Evolutionary conservation across 2,888 invertebrate species (phyloP), one percentile per base, ranked within the genome.

Genomic region (Chrysolina oricalcia): DNA sequence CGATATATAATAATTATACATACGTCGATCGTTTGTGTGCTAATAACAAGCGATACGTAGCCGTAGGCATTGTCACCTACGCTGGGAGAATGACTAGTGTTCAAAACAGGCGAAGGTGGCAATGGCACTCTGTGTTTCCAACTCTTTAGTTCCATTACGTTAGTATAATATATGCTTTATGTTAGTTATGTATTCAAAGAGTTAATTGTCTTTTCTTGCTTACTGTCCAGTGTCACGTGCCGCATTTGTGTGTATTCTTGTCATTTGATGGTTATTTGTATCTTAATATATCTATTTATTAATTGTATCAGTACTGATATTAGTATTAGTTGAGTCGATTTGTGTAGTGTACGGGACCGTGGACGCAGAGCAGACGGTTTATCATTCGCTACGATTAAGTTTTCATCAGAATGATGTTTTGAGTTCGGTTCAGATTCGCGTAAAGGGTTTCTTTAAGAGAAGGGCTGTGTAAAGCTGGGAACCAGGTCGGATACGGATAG

Each of bases 221-320:
- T 89, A 88, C 83, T 89, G 89, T 89, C 88, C 88, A 88, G 88
- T 89, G 88, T 89, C 88, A 88, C 87, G 87, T 87, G 87, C 88
- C 84, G 87, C 87, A 88, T 88, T 88, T 88, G 87, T 88, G 87
- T 88, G 87, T 87, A 87, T 87, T 85, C 87, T 88, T 88, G 88
- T 88, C 86, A 87, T 88, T 87, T 87, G 86, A 85, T 88, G 87
- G 87, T 88, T 88, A 87, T 87, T 88, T 88, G 86, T 88, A 88
- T 84, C 82, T 82, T 86, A 86, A 86, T 87, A 85, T 86, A 86
- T 86, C 85, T 87, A 87, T 87, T 87, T 86, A 87, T 86, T 81
- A 77, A 83, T 83, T 88, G 87, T 87, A 87, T 87, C 85, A 85
- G 86, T 87, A 85, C 85, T 85, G 83, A 87, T 84, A 87, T 86